Evolutionary conservation across 2,797 vertebrate genomes (phyloP).

Genomic region (Leontocebus nigricollis): DNA sequence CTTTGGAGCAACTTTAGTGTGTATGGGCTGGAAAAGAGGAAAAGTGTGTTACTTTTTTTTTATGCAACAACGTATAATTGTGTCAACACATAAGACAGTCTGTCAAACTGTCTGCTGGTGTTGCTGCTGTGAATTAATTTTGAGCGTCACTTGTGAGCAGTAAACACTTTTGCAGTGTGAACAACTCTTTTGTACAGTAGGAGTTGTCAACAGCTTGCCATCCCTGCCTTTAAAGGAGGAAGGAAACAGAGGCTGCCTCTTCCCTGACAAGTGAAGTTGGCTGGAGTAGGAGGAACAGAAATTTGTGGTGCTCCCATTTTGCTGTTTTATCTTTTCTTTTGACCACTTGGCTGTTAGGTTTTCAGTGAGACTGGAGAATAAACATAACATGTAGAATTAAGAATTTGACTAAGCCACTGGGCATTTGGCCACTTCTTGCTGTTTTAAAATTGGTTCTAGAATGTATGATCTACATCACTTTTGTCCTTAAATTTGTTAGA

Average conservation of each 20-base stretch:
- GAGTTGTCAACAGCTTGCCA: slow-evolving; percentile 84
- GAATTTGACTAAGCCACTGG: not conserved
- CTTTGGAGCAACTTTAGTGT: slow-evolving; percentile 70
- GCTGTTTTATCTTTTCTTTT: not conserved
- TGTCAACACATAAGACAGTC: slow-evolving; percentile 87
- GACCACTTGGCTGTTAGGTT: not conserved
- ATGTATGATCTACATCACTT: not conserved
- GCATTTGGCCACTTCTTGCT: slow-evolving; percentile 7
- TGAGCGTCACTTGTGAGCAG: slow-evolving; percentile 84
- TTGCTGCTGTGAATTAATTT: slow-evolving; percentile 87
- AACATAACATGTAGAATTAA: not conserved
- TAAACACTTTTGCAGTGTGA: slow-evolving; percentile 87
- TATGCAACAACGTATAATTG: slow-evolving; percentile 84
- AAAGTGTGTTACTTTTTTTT: slow-evolving; percentile 85
- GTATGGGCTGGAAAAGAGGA: slow-evolving; percentile 85
- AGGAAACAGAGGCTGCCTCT: slow-evolving; percentile 39
- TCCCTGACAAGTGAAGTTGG: slow-evolving; percentile 60
- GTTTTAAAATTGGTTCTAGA: slow-evolving; percentile 24
- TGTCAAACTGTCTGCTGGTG: slow-evolving; percentile 86
- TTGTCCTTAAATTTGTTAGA: slow-evolving; percentile 22
- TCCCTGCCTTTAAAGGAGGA: slow-evolving; percentile 25
- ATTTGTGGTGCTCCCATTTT: not conserved
- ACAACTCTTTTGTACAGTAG: slow-evolving; percentile 84
- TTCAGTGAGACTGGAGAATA: not conserved
- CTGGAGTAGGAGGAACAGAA: slow-evolving; percentile 67